phyloP scores from a whole-genome alignment of 1,140 invertebrate species.

The Phymorhynchus buccinoides region DNA sequence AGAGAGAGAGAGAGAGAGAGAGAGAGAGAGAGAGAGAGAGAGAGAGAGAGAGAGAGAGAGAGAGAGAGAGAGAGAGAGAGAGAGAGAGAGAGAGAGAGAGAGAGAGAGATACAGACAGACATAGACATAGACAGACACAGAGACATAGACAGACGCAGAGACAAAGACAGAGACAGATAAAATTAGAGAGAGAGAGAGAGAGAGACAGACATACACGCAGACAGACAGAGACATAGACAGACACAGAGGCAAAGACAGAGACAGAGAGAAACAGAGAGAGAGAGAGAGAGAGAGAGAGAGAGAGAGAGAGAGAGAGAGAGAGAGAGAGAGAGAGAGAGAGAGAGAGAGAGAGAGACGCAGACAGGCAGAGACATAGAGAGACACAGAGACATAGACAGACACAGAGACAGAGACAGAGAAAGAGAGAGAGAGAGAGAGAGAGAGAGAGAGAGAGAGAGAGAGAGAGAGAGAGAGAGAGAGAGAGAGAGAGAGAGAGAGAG shows the following conservation, averaged over 20 bases:
- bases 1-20: background rate
- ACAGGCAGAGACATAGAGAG: background rate
- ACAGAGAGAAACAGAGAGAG: no score
- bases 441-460: conserved; percentile 7
- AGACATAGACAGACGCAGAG: background rate
- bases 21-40: background rate
- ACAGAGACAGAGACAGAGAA: background rate
- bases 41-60: background rate
- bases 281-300: background rate
- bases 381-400: background rate
- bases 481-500: background rate
- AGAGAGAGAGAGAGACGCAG: background rate
- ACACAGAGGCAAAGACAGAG: no score
- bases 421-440: background rate
- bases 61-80: background rate
- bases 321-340: background rate
- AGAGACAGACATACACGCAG: no score
- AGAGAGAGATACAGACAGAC: background rate
- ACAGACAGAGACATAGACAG: no score
- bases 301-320: background rate
- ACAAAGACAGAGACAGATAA: no score
- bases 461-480: background rate
- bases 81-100: background rate
- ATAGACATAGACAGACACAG: background rate
- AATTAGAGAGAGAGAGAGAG: no score